Conservation (phyloP, 1,140 invertebrate genomes). For the Sinonovacula constricta region DNA sequence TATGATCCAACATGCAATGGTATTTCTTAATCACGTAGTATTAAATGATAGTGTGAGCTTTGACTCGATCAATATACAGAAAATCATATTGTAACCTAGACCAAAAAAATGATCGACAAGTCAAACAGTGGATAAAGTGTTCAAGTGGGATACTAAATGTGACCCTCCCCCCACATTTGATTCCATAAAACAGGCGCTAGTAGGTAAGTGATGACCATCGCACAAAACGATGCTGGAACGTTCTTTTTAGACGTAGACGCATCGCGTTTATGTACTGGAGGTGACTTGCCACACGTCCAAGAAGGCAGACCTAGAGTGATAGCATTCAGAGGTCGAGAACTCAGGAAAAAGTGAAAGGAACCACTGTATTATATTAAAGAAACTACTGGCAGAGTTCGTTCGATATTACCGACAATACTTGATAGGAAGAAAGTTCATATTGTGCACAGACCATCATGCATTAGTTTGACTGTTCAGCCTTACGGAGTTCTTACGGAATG, state of each 20-base stretch:
- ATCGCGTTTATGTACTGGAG: no score
- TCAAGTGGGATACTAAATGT: no score
- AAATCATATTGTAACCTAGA: conserved; percentile 1
- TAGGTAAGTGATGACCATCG: no score
- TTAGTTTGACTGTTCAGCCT: conserved; percentile 14
- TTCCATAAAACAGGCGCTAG: no score
- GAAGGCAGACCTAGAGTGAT: conserved; percentile 16
- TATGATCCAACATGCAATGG: conserved; percentile 1
- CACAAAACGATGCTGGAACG: no score
- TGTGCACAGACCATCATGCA: conserved; percentile 10
- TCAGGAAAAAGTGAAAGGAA: conserved; percentile 15
- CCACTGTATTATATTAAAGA: conserved; percentile 10
- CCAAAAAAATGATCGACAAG: neutral
- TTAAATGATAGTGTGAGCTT: neutral
- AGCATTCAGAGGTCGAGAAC: conserved; percentile 1
- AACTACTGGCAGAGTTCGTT: neutral
- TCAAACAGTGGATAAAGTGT: neutral
- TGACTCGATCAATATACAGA: neutral
- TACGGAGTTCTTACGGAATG: neutral
- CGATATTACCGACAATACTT: conserved; percentile 15
- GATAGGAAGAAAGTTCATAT: neutral
- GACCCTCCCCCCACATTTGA: no score
- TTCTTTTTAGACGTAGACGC: no score
- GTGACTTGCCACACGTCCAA: no score
- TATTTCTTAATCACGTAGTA: conserved; percentile 1